Evolutionary conservation across 2,888 invertebrate species (phyloP), one percentile per base, ranked within the genome.

Genomic region (Keiferia lycopersicella): DNA sequence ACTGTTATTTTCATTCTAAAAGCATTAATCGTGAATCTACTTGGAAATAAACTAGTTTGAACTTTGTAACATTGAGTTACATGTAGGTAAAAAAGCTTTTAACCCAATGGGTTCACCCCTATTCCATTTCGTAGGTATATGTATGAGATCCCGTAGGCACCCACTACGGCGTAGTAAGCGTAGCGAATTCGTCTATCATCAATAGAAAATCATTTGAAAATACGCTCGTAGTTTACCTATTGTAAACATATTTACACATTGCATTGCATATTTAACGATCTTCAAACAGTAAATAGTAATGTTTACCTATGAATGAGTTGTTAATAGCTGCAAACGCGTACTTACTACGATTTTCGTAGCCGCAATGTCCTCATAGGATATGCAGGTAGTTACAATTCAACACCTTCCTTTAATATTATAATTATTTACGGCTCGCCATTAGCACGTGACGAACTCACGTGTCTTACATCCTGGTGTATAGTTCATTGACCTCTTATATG

Each of bases 361-460:
- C 45, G n/a, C 45, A 41, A 41, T 41, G 41, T 41, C n/a, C n/a
- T 41, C 14, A 41, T 14, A 41, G 45, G n/a, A 45, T 7, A 45
- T 8, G 6, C 45, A 45, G 45, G 45, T n/a, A 45, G 45, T 16
- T 45, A 16, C n/a, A 4, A 16, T n/a, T 16, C 45, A 45, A 16
- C 45, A n/a, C n/a, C 45, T 45, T 45, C 45, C 45, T n/a, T 45
- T 45, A 45, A 16, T 11, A 16, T 45, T 45, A 45, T 45, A 45
- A 45, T 45, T 45, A 45, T 45, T 45, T n/a, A 41, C 16, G n/a
- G 20, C 11, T 20, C 50, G 50, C 20, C 16, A 18, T 50, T 50
- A 20, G 50, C 50, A 50, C 50, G 20, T 50, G 50, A 50, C 50
- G 10, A 50, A 20, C 20, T 50, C 50, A 20, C 50, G 50, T 50